A percentile compares a stretch with the other conserved stretches of the same genome.
phyloP scores from a whole-genome alignment of 2,888 invertebrate species.

The Scaeva pyrastri region DNA sequence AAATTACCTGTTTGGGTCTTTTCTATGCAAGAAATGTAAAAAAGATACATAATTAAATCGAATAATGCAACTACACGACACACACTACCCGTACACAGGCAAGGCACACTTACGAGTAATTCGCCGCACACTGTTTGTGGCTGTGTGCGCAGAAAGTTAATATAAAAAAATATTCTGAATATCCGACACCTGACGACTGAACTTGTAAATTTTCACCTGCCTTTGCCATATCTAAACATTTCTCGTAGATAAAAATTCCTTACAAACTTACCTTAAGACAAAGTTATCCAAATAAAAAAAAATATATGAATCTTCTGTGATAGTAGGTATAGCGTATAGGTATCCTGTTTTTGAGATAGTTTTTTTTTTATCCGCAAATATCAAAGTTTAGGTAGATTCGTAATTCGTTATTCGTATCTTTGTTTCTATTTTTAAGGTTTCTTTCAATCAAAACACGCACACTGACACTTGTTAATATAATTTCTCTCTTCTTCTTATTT shows the following conservation, averaged over 20 bases:
- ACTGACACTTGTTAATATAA: conserved; percentile 65
- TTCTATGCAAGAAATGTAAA: conserved; percentile 2
- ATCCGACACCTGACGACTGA: conserved; percentile 48
- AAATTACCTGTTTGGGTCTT: conserved; percentile 68
- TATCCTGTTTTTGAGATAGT: conserved; percentile 23
- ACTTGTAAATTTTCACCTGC: conserved; percentile 39
- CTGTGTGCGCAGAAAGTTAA: conserved; percentile 20
- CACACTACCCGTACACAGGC: conserved; percentile 19
- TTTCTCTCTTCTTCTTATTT: conserved; percentile 39
- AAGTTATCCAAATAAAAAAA: conserved; percentile 60
- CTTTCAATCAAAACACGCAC: conserved; percentile 42
- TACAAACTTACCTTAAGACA: conserved; percentile 52
- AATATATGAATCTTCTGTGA: conserved; percentile 26
- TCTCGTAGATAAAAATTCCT: not conserved
- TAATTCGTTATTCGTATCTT: conserved; percentile 8
- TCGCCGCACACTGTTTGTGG: conserved; percentile 2
- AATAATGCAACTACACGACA: conserved; percentile 35
- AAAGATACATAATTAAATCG: conserved; percentile 33
- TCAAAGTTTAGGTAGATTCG: conserved; percentile 50
- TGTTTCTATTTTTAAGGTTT: conserved; percentile 32
- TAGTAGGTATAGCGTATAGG: too few species aligned
- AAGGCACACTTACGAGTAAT: conserved; percentile 24
- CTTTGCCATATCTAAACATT: not conserved
- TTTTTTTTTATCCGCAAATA: conserved; percentile 10
- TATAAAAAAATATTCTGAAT: conserved; percentile 47